Base-by-base conservation (phyloP, 2,113 vertebrate genomes). In the Pithys albifrons region DNA sequence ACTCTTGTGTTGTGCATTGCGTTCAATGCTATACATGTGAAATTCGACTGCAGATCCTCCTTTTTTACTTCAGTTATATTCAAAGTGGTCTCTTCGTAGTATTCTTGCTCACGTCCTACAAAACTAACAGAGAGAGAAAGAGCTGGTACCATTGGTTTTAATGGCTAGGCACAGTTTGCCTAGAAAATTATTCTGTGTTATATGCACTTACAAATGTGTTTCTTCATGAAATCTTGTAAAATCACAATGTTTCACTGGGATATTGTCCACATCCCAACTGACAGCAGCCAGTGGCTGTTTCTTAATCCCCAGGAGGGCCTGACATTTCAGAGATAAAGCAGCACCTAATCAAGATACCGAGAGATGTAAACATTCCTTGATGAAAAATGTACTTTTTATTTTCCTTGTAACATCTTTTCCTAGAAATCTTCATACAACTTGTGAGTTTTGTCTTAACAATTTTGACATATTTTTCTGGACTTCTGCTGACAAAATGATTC, bases 261-360 rank as follows among this genome's bases (percentile, higher is more conserved):
- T 82, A n/a, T 52, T 8, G 27, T 97, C 75, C 57, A 97, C 59
- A 65, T 85, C 29, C 98, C 98, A 98, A 18, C 10, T 27, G 57
- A 97, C 84, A 3, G 6, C 7, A 52, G 58, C 27, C 6, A 94
- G 2, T 4, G n/a, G 18, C 13, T 88, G 93, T 58, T 64, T 13
- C 58, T 92, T 97, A 85, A 85, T 94, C 35, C 98, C 98, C 27
- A 98, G 82, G 24, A 82, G 95, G 10, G 95, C 97, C 22, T 10
- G 73, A 85, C 98, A 98, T 33, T 59, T 88, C 62, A 98, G 39
- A 71, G 55, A 82, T 11, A 71, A 62, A 80, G 85, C 3, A 88
- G 90, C 55, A 89, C 98, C 98, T 98, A 74, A 78, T 49, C 7
- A 57, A 65, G 45, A 93, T 75, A 59, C 4, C 84, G 33, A 82